Conservation (phyloP, 2,888 invertebrate species). For the Orthosia gracilis region DNA sequence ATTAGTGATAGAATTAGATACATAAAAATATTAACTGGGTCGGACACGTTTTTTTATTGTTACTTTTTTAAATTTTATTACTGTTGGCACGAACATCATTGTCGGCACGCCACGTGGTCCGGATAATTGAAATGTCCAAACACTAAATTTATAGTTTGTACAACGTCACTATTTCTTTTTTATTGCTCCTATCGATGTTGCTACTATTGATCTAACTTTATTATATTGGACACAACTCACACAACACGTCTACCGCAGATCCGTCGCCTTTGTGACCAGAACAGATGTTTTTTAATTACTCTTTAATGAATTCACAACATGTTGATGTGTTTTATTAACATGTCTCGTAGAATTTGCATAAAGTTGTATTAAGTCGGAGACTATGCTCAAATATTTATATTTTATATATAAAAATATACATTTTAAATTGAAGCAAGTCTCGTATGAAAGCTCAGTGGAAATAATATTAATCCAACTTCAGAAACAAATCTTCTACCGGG, state of each 20-base stretch:
- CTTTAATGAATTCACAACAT: slow-evolving; percentile 48
- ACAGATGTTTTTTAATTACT: slow-evolving; percentile 63
- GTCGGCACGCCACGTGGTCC: slow-evolving; percentile 88
- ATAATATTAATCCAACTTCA: slow-evolving; percentile 53
- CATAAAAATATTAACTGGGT: slow-evolving; percentile 74
- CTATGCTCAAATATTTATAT: slow-evolving; percentile 5
- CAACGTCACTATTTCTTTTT: slow-evolving; percentile 83
- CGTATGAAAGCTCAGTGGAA: slow-evolving; percentile 19
- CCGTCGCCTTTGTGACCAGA: slow-evolving; percentile 56
- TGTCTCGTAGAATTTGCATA: slow-evolving; percentile 44
- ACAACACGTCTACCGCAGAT: slow-evolving; percentile 58
- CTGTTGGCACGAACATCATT: slow-evolving; percentile 88
- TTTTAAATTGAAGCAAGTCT: slow-evolving; percentile 11
- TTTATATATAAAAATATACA: background rate
- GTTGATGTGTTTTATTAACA: slow-evolving; percentile 49
- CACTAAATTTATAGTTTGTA: slow-evolving; percentile 87
- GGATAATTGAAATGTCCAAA: slow-evolving; percentile 91
- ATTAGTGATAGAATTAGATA: slow-evolving; percentile 76
- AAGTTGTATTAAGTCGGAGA: slow-evolving; percentile 20
- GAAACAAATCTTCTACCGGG: slow-evolving; percentile 64
- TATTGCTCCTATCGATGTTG: slow-evolving; percentile 75
- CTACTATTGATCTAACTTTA: slow-evolving; percentile 69
- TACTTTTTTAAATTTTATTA: slow-evolving; percentile 85
- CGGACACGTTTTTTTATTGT: slow-evolving; percentile 76
- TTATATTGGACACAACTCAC: slow-evolving; percentile 64